Conservation (phyloP, 2,113 vertebrate species). For the Perccottus glenii region DNA sequence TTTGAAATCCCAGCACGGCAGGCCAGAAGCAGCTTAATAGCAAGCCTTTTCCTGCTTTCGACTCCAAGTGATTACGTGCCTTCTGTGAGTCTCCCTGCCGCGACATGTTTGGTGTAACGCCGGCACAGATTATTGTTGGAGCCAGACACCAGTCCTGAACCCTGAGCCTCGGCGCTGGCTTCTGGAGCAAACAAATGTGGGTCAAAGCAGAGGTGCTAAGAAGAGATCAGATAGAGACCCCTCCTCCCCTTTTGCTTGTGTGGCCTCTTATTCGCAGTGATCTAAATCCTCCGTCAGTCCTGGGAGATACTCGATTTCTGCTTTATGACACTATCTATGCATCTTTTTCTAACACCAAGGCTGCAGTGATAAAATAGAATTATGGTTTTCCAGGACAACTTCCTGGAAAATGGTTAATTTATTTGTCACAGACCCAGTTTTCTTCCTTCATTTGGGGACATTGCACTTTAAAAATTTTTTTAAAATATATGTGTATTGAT, state of each 20-base stretch:
- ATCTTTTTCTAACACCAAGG: no score
- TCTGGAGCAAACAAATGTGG: slow-evolving; percentile 72
- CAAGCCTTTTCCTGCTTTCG: slow-evolving; percentile 14
- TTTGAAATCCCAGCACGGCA: slow-evolving; percentile 42
- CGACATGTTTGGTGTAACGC: slow-evolving; percentile 48
- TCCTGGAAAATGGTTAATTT: no score
- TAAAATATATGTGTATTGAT: no score
- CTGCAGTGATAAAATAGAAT: no score
- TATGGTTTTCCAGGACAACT: no score
- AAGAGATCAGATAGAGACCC: slow-evolving; percentile 52
- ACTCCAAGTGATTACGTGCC: slow-evolving; percentile 37
- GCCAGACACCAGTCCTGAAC: slow-evolving; percentile 41
- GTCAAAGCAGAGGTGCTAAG: slow-evolving; percentile 74
- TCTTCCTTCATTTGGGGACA: no score
- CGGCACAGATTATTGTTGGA: slow-evolving; percentile 56
- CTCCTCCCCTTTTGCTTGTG: slow-evolving; percentile 8
- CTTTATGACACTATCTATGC: not conserved
- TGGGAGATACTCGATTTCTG: slow-evolving; percentile 9
- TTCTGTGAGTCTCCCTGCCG: slow-evolving; percentile 5
- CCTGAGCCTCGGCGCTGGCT: slow-evolving; percentile 44
- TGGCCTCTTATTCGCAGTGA: slow-evolving; percentile 31
- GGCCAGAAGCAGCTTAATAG: slow-evolving; percentile 30
- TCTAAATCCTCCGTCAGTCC: slow-evolving; percentile 54
- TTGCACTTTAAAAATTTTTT: no score
- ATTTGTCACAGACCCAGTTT: no score